phyloP scores from a whole-genome alignment of 2,797 vertebrate genomes.

The Falco berigora region DNA sequence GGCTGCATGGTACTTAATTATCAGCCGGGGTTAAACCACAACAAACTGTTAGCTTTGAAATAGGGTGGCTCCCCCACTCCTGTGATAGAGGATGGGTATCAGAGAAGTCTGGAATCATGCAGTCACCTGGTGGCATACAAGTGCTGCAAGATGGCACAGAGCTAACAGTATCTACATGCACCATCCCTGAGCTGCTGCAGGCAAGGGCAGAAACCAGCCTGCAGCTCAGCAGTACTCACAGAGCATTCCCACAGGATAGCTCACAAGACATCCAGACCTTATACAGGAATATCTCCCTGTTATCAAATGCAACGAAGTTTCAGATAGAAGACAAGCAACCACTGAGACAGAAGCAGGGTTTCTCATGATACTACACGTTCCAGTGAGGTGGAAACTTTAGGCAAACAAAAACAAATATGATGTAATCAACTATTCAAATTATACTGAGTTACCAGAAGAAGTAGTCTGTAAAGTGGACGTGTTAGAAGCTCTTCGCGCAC shows the following conservation, averaged over 20 bases:
- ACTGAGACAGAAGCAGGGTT: neutral
- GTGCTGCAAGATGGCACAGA: neutral
- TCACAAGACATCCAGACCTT: neutral
- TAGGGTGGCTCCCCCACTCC: neutral
- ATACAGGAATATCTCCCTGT: neutral
- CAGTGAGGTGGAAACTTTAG: neutral
- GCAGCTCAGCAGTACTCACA: neutral
- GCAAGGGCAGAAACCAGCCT: neutral
- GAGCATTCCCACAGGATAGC: neutral
- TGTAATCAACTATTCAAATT: neutral
- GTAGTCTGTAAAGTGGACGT: neutral
- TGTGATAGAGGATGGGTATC: accelerated
- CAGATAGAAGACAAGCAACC: neutral
- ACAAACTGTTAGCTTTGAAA: neutral
- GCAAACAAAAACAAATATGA: neutral
- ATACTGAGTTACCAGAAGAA: neutral
- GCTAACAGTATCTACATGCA: accelerated
- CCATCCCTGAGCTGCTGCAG: neutral
- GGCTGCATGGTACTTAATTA: no score
- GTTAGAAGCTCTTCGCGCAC: neutral
- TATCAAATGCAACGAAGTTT: neutral
- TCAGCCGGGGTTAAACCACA: no score
- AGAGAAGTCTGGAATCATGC: accelerated
- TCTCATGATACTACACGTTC: neutral
- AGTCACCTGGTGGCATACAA: neutral